phyloP scores from a whole-genome alignment of 2,888 invertebrate genomes.

The Ernsta delagoae region DNA sequence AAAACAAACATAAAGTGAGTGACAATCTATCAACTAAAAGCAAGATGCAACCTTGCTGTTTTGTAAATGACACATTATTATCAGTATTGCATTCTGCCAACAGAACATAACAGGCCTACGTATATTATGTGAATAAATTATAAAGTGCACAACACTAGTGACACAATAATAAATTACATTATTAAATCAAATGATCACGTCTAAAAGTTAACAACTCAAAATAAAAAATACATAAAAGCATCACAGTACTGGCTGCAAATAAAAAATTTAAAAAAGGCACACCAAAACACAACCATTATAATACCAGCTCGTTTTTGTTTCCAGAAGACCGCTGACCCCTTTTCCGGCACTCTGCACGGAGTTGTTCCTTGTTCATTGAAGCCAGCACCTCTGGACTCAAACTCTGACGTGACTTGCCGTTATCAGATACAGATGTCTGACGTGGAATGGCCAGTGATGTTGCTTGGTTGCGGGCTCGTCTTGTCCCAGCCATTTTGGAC shows the following conservation, averaged over 20 bases:
- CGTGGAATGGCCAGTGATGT: conserved; percentile 70
- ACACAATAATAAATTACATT: conserved; percentile 14
- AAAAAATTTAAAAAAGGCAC: conserved; percentile 60
- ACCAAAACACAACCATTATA: conserved; percentile 69
- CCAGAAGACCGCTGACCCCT: conserved; percentile 88
- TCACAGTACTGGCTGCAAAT: conserved; percentile 66
- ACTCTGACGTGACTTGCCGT: conserved; percentile 73
- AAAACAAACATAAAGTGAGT: neutral
- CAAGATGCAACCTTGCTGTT: conserved; percentile 9
- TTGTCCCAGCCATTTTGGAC: conserved; percentile 69
- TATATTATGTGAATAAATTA: conserved; percentile 14
- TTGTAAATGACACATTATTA: conserved; percentile 19
- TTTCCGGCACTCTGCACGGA: conserved; percentile 88
- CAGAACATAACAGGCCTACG: conserved; percentile 28
- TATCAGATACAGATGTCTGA: conserved; percentile 74
- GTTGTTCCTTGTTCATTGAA: conserved; percentile 88
- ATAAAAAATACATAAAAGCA: conserved; percentile 56
- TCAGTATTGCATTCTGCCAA: conserved; percentile 17
- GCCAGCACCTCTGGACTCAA: conserved; percentile 81
- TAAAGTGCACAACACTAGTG: conserved; percentile 28
- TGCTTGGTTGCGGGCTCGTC: conserved; percentile 76
- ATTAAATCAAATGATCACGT: neutral
- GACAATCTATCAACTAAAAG: conserved; percentile 18
- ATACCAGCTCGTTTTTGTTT: conserved; percentile 90
- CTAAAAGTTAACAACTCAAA: neutral